phyloP scores from a whole-genome alignment of 2,113 vertebrate species.

The Notechis scutatus region DNA sequence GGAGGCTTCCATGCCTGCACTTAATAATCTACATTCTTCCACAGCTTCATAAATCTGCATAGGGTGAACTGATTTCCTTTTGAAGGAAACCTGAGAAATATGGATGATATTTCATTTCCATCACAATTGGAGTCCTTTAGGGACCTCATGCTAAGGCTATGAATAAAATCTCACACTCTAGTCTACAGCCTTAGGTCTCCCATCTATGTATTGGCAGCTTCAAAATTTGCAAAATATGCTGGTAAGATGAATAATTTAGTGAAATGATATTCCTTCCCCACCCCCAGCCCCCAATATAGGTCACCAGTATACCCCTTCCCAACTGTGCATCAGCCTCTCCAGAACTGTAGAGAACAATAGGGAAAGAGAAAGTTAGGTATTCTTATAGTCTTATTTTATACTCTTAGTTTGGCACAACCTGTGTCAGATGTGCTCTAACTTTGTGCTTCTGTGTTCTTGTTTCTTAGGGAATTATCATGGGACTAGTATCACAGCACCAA shows the following conservation, averaged over 20 bases:
- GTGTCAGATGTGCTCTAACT: not conserved
- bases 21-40: not conserved
- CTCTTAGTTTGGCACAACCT: not conserved
- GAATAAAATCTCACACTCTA: not conserved
- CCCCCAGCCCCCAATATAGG: not conserved
- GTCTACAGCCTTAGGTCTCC: not conserved
- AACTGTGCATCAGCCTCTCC: not conserved
- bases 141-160: not conserved
- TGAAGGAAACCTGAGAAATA: not conserved
- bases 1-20: not conserved
- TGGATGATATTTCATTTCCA: not conserved
- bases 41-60: not conserved
- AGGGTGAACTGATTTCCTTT: not conserved
- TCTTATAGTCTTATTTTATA: not conserved
- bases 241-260: conserved; percentile 25
- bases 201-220: not conserved
- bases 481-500: conserved; percentile 14
- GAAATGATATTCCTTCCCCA: not conserved
- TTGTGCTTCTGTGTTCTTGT: not conserved
- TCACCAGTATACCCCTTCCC: conserved; percentile 4
- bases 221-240: not conserved
- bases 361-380: not conserved
- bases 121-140: not conserved
- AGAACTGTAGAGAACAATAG: not conserved
- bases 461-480: conserved; percentile 25